Percentiles rank a stretch among this genome's conserved stretches.
phyloP scores from a whole-genome alignment of 2,113 vertebrate species.

The Protobothrops flavoviridis region DNA sequence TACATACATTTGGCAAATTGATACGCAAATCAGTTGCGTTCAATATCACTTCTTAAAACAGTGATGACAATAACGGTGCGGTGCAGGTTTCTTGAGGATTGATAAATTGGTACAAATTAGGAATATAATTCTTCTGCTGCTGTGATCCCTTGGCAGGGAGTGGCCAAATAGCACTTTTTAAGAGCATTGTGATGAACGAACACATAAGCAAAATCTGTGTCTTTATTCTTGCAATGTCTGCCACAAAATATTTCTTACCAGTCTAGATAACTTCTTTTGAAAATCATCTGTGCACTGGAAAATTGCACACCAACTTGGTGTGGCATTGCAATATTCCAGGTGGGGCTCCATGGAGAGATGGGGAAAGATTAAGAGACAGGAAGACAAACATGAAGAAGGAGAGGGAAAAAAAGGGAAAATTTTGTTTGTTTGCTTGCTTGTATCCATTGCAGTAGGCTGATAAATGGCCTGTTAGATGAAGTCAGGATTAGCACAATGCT shows the following conservation, averaged over 20 bases:
- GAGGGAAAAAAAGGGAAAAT: not conserved
- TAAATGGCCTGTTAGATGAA: not conserved
- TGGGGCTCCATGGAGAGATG: not conserved
- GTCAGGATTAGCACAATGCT: not conserved
- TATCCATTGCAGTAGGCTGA: too few relatives aligned
- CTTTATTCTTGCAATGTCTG: not conserved
- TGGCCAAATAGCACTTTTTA: not conserved
- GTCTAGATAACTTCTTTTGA: not conserved
- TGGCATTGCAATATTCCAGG: not conserved
- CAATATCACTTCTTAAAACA: too few relatives aligned
- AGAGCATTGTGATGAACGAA: not conserved
- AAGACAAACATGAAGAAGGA: not conserved
- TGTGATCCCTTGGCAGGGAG: not conserved
- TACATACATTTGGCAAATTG: not conserved
- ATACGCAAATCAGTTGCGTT: not conserved
- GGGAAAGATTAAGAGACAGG: not conserved
- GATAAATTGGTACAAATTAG: too few relatives aligned
- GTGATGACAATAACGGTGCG: too few relatives aligned
- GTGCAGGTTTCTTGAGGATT: too few relatives aligned
- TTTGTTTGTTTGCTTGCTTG: not conserved
- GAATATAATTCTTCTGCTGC: too few relatives aligned
- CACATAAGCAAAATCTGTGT: not conserved
- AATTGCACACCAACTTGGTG: not conserved
- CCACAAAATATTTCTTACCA: not conserved
- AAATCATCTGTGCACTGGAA: too few relatives aligned